These are phyloP conservation scores for Actenoides hombroni DNA, from an alignment of 2,113 vertebrate species.

Conservation along the genomic window DNA sequence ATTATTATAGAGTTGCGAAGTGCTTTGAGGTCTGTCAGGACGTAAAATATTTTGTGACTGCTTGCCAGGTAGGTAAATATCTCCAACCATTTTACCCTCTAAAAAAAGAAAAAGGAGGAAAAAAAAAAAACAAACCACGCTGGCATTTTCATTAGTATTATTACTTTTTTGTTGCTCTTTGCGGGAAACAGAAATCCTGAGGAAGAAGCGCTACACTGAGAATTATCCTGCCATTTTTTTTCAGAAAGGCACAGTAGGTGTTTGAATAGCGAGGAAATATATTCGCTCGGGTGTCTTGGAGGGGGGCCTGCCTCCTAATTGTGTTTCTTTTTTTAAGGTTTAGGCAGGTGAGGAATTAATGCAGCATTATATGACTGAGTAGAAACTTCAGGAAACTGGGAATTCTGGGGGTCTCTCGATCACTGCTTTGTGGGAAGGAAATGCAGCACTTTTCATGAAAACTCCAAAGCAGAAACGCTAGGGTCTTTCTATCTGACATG, in stretches of 20 bases:
- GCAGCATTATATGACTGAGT: fast-evolving
- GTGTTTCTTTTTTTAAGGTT: background rate
- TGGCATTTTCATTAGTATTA: background rate
- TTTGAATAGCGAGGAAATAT: background rate
- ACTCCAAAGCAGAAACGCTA: background rate
- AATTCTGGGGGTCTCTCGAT: background rate
- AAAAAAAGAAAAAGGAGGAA: background rate
- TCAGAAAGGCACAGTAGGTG: background rate
- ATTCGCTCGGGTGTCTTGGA: background rate
- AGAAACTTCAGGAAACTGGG: background rate
- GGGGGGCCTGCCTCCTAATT: background rate
- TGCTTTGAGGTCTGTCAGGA: constrained; percentile 5
- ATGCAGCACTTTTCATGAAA: background rate
- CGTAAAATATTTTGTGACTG: background rate
- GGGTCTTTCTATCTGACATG: background rate
- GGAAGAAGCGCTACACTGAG: background rate
- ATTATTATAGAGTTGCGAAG: constrained; percentile 21
- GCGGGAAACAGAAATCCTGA: background rate
- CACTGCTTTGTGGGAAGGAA: background rate
- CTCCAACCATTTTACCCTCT: background rate
- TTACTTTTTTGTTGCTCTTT: background rate
- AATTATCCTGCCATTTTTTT: background rate
- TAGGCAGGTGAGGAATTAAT: background rate
- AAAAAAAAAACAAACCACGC: background rate
- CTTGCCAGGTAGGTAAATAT: background rate